A percentile compares a stretch with the other conserved stretches of the same genome.
phyloP scores from a whole-genome alignment of 2,888 invertebrate genomes.

The Meliscaeva auricollis region DNA sequence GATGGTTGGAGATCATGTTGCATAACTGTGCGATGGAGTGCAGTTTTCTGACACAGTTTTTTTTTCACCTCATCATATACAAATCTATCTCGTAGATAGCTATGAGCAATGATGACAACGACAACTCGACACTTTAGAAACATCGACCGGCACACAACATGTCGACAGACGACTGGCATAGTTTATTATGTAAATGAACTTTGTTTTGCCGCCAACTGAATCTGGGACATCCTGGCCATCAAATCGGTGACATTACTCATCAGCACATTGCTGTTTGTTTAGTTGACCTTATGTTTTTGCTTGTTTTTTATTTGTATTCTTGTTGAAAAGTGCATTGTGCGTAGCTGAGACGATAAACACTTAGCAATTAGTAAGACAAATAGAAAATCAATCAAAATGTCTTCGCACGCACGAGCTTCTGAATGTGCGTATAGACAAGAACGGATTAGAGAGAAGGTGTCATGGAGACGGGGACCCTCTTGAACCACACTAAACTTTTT shows the following conservation, averaged over 20 bases:
- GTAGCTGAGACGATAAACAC: background rate
- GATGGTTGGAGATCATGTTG: slow-evolving; percentile 62
- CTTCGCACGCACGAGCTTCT: slow-evolving; percentile 36
- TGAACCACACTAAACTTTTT: too few species aligned
- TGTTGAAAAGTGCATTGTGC: slow-evolving; percentile 37
- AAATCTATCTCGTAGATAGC: slow-evolving; percentile 44
- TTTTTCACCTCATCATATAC: slow-evolving; percentile 7
- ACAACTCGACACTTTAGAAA: background rate
- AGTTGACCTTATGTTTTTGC: slow-evolving; percentile 40
- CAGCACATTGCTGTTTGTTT: background rate
- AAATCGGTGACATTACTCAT: slow-evolving; percentile 68
- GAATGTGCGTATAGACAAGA: slow-evolving; percentile 16
- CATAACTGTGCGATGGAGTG: slow-evolving; percentile 71
- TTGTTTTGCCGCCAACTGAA: slow-evolving; percentile 45
- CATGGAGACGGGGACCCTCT: too few species aligned
- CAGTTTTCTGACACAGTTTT: slow-evolving; percentile 71
- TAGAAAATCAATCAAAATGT: slow-evolving; percentile 43
- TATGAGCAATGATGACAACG: background rate
- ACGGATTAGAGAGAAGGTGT: background rate
- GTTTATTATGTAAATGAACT: slow-evolving; percentile 66
- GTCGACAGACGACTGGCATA: slow-evolving; percentile 23
- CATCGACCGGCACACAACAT: slow-evolving; percentile 9
- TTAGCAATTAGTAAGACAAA: slow-evolving; percentile 22
- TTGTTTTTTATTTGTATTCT: background rate
- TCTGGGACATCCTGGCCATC: slow-evolving; percentile 76